Conservation (phyloP, 92 coral and sea anemone species). For the Siderastrea radians region DNA sequence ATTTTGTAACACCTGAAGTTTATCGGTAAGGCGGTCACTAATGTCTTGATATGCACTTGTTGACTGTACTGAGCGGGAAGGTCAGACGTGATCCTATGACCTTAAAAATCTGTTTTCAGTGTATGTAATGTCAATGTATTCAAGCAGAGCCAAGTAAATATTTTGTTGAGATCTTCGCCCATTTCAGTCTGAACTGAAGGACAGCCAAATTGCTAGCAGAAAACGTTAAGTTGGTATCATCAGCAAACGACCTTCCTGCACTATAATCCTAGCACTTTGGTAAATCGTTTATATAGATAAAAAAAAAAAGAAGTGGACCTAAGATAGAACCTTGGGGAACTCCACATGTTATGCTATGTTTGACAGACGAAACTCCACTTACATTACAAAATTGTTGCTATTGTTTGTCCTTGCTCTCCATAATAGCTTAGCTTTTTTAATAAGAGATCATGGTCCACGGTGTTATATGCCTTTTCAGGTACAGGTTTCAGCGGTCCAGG, state of each 20-base stretch:
- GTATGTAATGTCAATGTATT: neutral
- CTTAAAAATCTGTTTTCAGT: constrained; percentile 3
- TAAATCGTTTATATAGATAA: neutral
- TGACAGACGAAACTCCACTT: no score
- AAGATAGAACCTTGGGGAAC: neutral
- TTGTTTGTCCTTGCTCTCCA: no score
- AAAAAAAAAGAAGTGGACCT: neutral
- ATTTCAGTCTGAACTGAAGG: constrained; percentile 9
- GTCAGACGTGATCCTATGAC: constrained; percentile 3
- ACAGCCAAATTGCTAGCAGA: constrained; percentile 7
- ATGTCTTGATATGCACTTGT: no score
- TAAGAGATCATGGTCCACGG: neutral
- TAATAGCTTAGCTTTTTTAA: neutral
- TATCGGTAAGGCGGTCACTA: no score
- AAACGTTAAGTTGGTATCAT: neutral
- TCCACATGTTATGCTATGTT: neutral
- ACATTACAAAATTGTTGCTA: no score
- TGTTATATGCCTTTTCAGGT: neutral
- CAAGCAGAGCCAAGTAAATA: constrained; percentile 20
- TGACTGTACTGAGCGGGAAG: no score
- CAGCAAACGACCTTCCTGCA: no score
- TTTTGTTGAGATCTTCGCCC: neutral
- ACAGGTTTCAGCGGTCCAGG: neutral
- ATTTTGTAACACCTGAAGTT: no score
- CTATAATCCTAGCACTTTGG: neutral